Base-by-base conservation (phyloP, 2,797 vertebrate species). In the Sardinella longiceps region DNA sequence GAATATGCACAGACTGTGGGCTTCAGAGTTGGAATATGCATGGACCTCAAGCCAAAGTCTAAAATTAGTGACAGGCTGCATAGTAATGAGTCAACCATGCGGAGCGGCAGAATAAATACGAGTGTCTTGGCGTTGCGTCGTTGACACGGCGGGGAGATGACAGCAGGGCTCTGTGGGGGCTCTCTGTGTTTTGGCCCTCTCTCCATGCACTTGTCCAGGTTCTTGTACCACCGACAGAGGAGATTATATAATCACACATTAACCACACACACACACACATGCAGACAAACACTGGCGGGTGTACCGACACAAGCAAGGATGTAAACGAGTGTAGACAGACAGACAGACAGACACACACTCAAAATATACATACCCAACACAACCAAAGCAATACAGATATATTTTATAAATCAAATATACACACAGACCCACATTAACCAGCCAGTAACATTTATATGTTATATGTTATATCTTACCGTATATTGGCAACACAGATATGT, bases 181-280 rank as follows among this genome's bases (percentile, higher is more conserved):
- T 20, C 18, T 77, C 33, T 77, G 37, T 77, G 15, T 77, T 5
- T 39, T 77, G 70, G 70, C 70, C 70, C 70, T 77, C 70, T 77
- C 33, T 39, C 70, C 70, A 77, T 18, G 70, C 70, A 39, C 70
- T 77, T 77, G 70, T 77, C 33, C 70, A 23, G 70, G 37, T 37
- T 20, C 37, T 77, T 77, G 70, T 77, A 77, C 70, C 70, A 37
- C 70, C 37, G 33, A 37, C 70, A 23, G 70, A 43, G 70, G 70
- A 77, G 37, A 77, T 77, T 77, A 77, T 43, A 77, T 77, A 77
- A 77, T 77, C 33, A 77, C 33, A 39, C 70, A 77, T 39, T 77
- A 77, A 77, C 37, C 37, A 43, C 70, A 43, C 33, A 37, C 10
- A 23, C 37, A 6, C 37, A 39, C 70, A 33, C 20, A 74, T 20